Conservation (phyloP, 2,888 invertebrate species). For the Pantelozetes paolii region DNA sequence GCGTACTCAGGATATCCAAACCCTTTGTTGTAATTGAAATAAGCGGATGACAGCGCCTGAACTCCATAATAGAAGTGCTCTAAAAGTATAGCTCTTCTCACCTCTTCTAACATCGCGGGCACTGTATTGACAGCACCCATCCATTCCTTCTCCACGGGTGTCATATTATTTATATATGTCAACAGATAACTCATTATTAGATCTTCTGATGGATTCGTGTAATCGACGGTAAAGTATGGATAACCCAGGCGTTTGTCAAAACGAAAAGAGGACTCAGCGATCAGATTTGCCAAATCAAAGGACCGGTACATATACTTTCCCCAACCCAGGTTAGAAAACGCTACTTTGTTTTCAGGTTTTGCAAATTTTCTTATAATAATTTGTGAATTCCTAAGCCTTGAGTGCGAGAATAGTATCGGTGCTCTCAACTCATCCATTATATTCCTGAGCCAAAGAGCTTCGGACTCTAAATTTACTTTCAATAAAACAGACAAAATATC, state of each 20-base stretch:
- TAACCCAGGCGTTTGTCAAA: not conserved
- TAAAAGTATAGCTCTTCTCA: not conserved
- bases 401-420: not conserved
- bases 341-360: not conserved
- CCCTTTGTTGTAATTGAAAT: not conserved
- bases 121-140: not conserved
- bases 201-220: not conserved
- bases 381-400: not conserved
- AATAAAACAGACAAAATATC: not conserved
- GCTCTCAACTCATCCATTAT: not conserved
- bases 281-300: not conserved
- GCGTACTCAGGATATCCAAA: constrained; percentile 23
- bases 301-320: not conserved
- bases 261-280: not conserved
- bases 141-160: not conserved
- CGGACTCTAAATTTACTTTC: not conserved
- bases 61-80: not conserved
- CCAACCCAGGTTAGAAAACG: constrained; percentile 1
- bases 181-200: not conserved
- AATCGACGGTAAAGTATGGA: not conserved
- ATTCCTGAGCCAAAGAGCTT: not conserved
- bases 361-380: not conserved
- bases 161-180: not conserved
- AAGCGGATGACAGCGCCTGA: not conserved
- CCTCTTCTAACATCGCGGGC: not conserved